phyloP scores from a whole-genome alignment of 2,113 vertebrate genomes.

The Rhineura floridana region DNA sequence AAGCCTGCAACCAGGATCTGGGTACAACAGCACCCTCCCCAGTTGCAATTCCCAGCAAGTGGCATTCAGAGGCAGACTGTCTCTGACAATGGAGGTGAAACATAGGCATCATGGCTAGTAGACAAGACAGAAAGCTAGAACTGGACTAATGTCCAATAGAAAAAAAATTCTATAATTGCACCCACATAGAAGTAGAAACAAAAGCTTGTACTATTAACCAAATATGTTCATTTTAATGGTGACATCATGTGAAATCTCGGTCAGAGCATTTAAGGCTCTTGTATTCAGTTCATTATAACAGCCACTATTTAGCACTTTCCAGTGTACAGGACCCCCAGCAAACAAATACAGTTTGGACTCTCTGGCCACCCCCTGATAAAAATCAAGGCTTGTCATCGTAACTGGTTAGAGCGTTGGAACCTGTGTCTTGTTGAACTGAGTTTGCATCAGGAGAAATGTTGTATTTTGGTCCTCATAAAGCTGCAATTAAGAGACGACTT shows the following conservation, averaged over 20 bases:
- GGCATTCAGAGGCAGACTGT: no score
- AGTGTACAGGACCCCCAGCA: background rate
- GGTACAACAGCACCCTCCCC: no score
- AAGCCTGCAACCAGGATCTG: no score
- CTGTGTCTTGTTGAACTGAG: background rate
- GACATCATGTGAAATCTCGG: background rate
- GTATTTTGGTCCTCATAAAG: background rate
- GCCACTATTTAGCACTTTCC: background rate
- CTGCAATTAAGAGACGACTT: constrained; percentile 13
- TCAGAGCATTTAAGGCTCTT: background rate
- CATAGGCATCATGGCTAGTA: no score
- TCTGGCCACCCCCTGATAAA: background rate
- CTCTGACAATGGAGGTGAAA: no score
- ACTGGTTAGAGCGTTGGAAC: background rate
- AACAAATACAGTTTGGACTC: background rate
- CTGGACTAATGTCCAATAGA: background rate
- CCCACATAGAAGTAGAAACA: background rate
- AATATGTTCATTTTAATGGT: background rate
- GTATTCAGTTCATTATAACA: background rate
- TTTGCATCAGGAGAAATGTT: background rate
- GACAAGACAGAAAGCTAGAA: background rate
- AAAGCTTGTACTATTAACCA: background rate
- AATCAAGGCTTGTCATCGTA: background rate
- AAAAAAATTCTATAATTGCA: background rate
- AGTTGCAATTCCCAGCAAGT: no score